Evolutionary conservation across 2,113 vertebrate genomes (phyloP).

Genomic region (Cyprinodon brontotheroides): DNA sequence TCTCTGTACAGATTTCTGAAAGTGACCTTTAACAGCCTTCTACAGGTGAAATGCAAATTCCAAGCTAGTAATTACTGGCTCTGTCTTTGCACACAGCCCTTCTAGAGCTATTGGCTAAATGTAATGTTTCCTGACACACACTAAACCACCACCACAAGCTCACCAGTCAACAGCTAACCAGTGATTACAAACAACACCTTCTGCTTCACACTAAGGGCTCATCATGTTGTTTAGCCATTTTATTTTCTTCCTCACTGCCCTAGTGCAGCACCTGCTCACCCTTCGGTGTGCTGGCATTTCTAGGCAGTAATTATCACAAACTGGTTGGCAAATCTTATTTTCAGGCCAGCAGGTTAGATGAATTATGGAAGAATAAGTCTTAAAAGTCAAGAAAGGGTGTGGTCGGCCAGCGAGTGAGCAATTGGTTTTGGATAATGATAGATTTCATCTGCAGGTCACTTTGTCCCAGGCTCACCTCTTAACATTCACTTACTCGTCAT

Average conservation of each 20-base stretch:
- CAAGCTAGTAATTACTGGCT: conserved; percentile 28
- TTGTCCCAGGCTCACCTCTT: conserved; percentile 42
- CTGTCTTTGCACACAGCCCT: conserved; percentile 1
- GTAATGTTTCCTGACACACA: conserved; percentile 7
- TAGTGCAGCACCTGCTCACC: conserved; percentile 20
- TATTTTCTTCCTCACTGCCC: conserved; percentile 58
- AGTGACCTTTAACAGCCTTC: neutral
- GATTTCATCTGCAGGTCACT: conserved; percentile 54
- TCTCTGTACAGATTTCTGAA: conserved; percentile 1
- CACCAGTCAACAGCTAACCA: conserved; percentile 45
- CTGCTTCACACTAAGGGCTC: conserved; percentile 28
- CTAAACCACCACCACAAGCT: conserved; percentile 4
- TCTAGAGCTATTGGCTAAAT: conserved; percentile 32
- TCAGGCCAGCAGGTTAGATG: conserved; percentile 48
- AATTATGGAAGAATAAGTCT: conserved; percentile 60
- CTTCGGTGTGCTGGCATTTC: conserved; percentile 63
- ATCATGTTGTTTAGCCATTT: conserved; percentile 71
- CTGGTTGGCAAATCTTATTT: conserved; percentile 56
- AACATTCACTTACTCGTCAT: conserved; percentile 17
- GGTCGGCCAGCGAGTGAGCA: conserved; percentile 11
- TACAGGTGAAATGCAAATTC: conserved; percentile 29
- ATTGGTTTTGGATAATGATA: conserved; percentile 73
- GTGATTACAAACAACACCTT: conserved; percentile 35
- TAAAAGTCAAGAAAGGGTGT: conserved; percentile 52
- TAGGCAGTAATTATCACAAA: conserved; percentile 67